phyloP scores from a whole-genome alignment of 2,888 invertebrate genomes.

The Carterocephalus palaemon region DNA sequence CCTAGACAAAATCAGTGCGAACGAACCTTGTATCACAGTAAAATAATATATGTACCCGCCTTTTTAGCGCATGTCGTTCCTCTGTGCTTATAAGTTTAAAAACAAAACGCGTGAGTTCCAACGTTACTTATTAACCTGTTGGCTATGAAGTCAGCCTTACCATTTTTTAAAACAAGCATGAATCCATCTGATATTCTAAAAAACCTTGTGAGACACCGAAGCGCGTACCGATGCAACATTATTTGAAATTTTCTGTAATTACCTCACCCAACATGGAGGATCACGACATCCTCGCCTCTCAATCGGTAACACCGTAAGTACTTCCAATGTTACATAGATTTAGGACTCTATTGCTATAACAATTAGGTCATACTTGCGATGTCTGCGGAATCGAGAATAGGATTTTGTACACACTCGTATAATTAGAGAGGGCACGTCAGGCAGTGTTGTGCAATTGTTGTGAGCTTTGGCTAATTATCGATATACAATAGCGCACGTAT shows the following conservation, averaged over 20 bases:
- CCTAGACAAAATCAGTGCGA: too few relatives aligned
- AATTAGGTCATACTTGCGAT: conserved; percentile 13
- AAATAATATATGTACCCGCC: too few relatives aligned
- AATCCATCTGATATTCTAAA: neutral
- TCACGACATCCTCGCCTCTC: conserved; percentile 29
- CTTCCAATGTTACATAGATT: neutral
- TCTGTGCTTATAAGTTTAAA: too few relatives aligned
- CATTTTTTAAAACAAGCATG: too few relatives aligned
- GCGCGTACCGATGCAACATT: conserved; percentile 36
- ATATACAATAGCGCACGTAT: conserved; percentile 33
- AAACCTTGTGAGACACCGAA: conserved; percentile 27
- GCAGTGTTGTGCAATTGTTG: conserved; percentile 36
- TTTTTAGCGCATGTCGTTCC: too few relatives aligned
- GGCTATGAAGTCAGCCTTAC: too few relatives aligned
- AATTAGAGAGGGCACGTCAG: conserved; percentile 38
- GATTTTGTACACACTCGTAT: conserved; percentile 16
- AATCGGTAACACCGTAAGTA: conserved; percentile 22
- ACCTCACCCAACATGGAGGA: conserved; percentile 44
- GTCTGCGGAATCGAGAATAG: neutral
- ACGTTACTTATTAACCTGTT: too few relatives aligned
- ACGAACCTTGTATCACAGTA: too few relatives aligned
- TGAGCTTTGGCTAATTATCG: conserved; percentile 40
- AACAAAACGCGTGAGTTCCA: too few relatives aligned
- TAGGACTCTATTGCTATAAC: neutral
- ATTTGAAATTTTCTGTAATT: conserved; percentile 50